Base-by-base conservation (phyloP, 2,888 invertebrate species). In the Pterostichus madidus region DNA sequence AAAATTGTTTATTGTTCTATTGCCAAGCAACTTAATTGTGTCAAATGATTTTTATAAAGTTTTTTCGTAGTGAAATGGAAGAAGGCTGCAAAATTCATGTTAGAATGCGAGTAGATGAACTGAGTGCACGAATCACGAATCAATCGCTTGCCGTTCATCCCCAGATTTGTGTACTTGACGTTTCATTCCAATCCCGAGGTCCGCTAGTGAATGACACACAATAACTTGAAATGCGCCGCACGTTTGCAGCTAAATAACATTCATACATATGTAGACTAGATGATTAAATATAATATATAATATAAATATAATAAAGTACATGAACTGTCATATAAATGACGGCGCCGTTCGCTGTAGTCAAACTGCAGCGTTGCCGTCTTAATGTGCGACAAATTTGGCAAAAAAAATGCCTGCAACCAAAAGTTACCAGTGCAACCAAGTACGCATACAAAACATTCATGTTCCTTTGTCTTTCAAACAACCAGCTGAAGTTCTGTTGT, bases 401-500 rank as follows among this genome's bases (percentile, higher is more conserved):
- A 49, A 53, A 44, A n/a, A 24, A 24, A 52, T 53, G 83, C 77
- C 83, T 77, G 49, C 77, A 88, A 89, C 89, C 88, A 88, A 88
- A 87, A 89, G 89, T 89, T 89, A 89, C 89, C 89, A 89, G 88
- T 89, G 89, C 88, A 89, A 89, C 89, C 89, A 89, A 89, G 88
- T 89, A 88, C 88, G 88, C 89, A 89, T 89, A 89, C 89, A 89
- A 89, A 89, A 87, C 87, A 87, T 87, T 85, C 77, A 86, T 88
- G 89, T 89, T 89, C 89, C 89, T 89, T 89, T 86, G 84, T 84
- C 85, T 87, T 87, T 87, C 83, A 83, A 83, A 83, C 75, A 80
- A 68, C 49, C 56, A 71, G 68, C 68, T 44, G 44, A 56, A 83
- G 64, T 77, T 83, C 64, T 68, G 80, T 80, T 80, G 53, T 53